Base-by-base conservation (phyloP, 2,797 vertebrate species). In the Danio choprae region DNA sequence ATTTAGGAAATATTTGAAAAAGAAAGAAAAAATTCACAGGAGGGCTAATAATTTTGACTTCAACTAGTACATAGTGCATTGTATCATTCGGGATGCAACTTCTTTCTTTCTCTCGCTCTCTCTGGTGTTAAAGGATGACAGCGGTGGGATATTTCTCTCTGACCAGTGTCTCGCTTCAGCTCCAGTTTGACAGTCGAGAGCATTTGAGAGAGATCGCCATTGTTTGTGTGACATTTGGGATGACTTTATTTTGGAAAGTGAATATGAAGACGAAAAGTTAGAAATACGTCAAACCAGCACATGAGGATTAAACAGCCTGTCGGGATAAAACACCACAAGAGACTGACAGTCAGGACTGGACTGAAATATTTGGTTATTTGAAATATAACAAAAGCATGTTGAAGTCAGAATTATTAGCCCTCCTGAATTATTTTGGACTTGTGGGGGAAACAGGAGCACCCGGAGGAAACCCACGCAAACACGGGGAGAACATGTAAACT, bases 151-250 rank as follows among this genome's bases (percentile, higher is more conserved):
- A 59, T 58, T 53, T 51, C 79, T 82, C 80, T 79, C 78, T 76
- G 78, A 87, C 83, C 84, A 81, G 43, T 76, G 85, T 63, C 53
- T 73, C 80, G 71, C 83, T 86, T 75, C 84, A 81, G 80, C 87
- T 90, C 82, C 88, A 90, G 90, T 90, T 89, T 90, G 87, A 90
- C 87, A 84, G 77, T 85, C 80, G 40, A 60, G 76, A 70, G 44
- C 55, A 41, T 70, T 69, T 83, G 81, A 90, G 86, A 75, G 77
- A 74, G 79, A 79, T 44, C 80, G 90, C 88, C 92, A 93, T 92
- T 82, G 84, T 92, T 91, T 85, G 18, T 69, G 83, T 80, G 88
- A 90, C 13, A 87, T 88, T 87, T 86, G 83, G 74, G 86, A 84
- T 85, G 70, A 84, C 62, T 83, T 86, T 71, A 83, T 76, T 67